Conservation (phyloP, 2,797 vertebrate genomes). For the Acanthiza pusilla region DNA sequence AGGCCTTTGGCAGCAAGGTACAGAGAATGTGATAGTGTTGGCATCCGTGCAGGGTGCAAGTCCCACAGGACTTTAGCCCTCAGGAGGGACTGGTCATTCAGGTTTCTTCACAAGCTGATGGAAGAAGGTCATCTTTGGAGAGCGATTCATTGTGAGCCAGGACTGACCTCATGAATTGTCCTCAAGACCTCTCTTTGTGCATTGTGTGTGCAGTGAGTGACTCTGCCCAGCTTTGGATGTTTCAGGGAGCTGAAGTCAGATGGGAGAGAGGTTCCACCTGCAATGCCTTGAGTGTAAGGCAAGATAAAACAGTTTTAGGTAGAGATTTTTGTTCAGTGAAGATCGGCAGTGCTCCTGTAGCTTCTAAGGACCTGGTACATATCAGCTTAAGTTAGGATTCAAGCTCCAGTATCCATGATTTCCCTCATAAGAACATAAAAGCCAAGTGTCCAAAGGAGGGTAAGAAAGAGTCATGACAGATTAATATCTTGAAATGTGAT, state of each 20-base stretch:
- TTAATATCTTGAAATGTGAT: background rate
- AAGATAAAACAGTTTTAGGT: background rate
- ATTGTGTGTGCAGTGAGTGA: background rate
- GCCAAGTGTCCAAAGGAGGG: background rate
- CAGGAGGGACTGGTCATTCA: background rate
- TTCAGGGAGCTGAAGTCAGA: background rate
- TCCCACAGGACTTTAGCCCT: background rate
- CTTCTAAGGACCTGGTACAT: background rate
- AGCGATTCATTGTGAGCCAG: background rate
- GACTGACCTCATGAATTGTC: background rate
- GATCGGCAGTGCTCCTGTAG: rapidly evolving
- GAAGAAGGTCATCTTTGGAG: background rate
- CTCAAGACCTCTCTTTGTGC: background rate
- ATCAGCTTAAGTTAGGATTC: background rate
- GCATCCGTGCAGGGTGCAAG: background rate
- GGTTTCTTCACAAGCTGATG: background rate
- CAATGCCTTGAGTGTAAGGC: background rate
- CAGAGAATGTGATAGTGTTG: background rate
- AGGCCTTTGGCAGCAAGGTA: background rate
- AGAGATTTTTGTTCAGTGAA: background rate
- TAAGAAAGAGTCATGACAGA: background rate
- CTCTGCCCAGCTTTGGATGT: background rate
- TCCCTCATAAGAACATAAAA: background rate
- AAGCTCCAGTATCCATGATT: background rate
- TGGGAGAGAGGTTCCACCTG: background rate